A percentile compares a stretch with the other conserved stretches of the same genome.
Evolutionary conservation across 2,113 vertebrate species (phyloP).

Genomic region (Lonchura striata): DNA sequence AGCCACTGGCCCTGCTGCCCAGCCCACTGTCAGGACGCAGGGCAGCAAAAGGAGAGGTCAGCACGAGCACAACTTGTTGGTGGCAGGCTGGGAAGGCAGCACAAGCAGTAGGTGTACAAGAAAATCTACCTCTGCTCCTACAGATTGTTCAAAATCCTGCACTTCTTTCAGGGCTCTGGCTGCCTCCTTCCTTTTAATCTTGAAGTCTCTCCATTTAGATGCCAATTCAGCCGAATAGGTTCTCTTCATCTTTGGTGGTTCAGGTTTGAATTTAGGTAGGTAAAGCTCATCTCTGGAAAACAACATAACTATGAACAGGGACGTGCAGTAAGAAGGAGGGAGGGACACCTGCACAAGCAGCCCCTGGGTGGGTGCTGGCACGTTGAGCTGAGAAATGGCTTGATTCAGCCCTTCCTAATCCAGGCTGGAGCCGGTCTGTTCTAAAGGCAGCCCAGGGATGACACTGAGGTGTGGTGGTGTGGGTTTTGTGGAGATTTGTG

Average conservation of each 20-base stretch:
- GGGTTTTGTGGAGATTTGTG: too few relatives aligned
- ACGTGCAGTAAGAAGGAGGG: too few relatives aligned
- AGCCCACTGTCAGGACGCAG: not conserved
- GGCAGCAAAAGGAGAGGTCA: not conserved
- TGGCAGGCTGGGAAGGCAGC: not conserved
- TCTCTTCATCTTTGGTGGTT: not conserved
- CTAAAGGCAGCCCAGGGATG: too few relatives aligned
- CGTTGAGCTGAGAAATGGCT: too few relatives aligned
- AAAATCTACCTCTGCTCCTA: not conserved
- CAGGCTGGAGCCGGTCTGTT: too few relatives aligned
- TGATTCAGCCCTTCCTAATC: too few relatives aligned
- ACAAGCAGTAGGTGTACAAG: accelerated
- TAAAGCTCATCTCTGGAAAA: slow-evolving; percentile 4
- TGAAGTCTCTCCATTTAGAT: not conserved
- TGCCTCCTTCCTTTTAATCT: not conserved
- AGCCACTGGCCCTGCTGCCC: too few relatives aligned
- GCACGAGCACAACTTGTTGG: accelerated
- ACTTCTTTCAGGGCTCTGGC: accelerated
- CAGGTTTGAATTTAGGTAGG: not conserved
- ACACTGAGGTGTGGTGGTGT: too few relatives aligned
- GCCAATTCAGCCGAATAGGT: accelerated
- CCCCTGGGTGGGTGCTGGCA: too few relatives aligned
- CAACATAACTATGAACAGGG: not conserved
- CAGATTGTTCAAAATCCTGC: not conserved
- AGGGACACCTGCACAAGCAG: too few relatives aligned